Conservation (phyloP, 2,888 invertebrate genomes). For the Pterobdella sp. region DNA sequence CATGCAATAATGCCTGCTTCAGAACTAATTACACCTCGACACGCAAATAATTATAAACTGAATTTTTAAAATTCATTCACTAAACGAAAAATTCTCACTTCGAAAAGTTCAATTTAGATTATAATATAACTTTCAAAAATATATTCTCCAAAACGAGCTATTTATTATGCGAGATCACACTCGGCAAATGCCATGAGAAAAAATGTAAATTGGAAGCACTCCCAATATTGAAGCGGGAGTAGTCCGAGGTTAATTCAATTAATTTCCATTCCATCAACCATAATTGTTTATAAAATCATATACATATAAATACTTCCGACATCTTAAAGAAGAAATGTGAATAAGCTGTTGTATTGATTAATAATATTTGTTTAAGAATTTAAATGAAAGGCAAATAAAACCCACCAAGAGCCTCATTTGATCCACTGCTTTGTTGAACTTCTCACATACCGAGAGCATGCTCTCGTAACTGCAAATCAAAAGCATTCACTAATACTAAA, state of each 20-base stretch:
- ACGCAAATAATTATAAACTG: neutral
- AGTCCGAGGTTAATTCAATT: neutral
- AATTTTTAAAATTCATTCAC: neutral
- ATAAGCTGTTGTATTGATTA: too few species aligned
- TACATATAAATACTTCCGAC: too few species aligned
- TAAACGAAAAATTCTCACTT: too few species aligned
- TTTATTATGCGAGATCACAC: neutral
- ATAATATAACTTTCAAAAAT: too few species aligned
- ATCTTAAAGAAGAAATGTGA: too few species aligned
- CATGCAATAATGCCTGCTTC: neutral
- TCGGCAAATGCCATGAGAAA: neutral
- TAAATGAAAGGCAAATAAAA: too few species aligned
- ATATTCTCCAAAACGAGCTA: neutral
- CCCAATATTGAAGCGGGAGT: neutral
- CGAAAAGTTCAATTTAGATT: too few species aligned
- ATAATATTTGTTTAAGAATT: too few species aligned
- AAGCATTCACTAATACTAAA: neutral
- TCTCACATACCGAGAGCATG: constrained; percentile 46
- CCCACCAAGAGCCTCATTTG: constrained; percentile 38
- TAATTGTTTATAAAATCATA: neutral
- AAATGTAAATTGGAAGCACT: constrained; percentile 2
- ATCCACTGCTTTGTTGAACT: constrained; percentile 49
- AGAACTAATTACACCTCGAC: neutral
- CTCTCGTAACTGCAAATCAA: constrained; percentile 32
- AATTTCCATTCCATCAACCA: neutral